Evolutionary conservation across 1,140 invertebrate species (phyloP).

Genomic region (Hetaerina americana): DNA sequence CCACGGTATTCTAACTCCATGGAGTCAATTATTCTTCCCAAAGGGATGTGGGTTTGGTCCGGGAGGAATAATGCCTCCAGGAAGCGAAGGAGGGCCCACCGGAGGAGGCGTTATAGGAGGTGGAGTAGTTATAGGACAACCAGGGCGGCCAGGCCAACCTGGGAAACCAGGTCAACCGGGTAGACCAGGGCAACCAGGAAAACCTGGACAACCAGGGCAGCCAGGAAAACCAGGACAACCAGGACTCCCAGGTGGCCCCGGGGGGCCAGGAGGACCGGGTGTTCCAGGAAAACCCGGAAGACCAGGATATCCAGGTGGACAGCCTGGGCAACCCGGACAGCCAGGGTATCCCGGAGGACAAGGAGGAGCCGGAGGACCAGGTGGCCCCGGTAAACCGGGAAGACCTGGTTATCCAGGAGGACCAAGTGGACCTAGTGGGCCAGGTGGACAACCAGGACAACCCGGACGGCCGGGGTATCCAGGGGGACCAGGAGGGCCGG

Average conservation of each 20-base stretch:
- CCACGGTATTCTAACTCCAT: conserved; percentile 39
- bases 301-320: conserved; percentile 15
- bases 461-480: not conserved
- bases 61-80: conserved; percentile 21
- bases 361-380: conserved; percentile 21
- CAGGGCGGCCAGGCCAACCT: conserved; percentile 14
- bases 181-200: conserved; percentile 6
- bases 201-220: conserved; percentile 4
- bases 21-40: conserved; percentile 46
- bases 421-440: conserved; percentile 12
- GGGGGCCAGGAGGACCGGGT: conserved; percentile 9
- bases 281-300: conserved; percentile 12
- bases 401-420: not conserved
- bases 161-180: conserved; percentile 24
- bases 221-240: conserved; percentile 10
- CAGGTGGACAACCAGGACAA: conserved; percentile 19
- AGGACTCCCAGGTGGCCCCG: conserved; percentile 2
- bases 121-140: conserved; percentile 12
- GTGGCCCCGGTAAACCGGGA: conserved; percentile 18
- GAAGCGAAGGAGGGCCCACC: not conserved
- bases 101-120: conserved; percentile 21
- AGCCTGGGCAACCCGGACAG: conserved; percentile 19
- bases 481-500: not conserved
- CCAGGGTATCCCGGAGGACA: conserved; percentile 18
- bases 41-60: conserved; percentile 37